phyloP scores from a whole-genome alignment of 2,113 vertebrate species.

The Odontesthes bonariensis region DNA sequence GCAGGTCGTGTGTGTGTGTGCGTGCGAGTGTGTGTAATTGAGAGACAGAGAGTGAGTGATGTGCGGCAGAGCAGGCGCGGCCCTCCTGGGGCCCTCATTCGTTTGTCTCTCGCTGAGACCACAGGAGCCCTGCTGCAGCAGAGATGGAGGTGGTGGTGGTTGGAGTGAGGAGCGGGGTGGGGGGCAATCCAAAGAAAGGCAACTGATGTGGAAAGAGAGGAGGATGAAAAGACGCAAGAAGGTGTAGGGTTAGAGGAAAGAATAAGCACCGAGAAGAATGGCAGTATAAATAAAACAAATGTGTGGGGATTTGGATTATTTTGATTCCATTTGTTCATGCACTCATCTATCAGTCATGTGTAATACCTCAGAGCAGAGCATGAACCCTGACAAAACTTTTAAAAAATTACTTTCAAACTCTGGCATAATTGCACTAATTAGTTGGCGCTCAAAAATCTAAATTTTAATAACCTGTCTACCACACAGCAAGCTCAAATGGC shows the following conservation, averaged over 20 bases:
- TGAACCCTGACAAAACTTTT: slow-evolving; percentile 46
- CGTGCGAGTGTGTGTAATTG: slow-evolving; percentile 56
- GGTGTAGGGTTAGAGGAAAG: slow-evolving; percentile 23
- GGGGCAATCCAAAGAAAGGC: slow-evolving; percentile 54
- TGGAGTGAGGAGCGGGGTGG: slow-evolving; percentile 23
- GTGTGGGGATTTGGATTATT: slow-evolving; percentile 28
- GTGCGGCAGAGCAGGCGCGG: slow-evolving; percentile 70
- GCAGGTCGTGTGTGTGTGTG: slow-evolving; percentile 86
- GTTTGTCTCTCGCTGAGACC: slow-evolving; percentile 78
- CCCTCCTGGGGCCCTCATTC: slow-evolving; percentile 80
- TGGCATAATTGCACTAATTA: slow-evolving; percentile 75
- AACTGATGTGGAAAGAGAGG: slow-evolving; percentile 63
- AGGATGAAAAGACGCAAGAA: slow-evolving; percentile 48
- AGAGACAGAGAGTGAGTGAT: slow-evolving; percentile 67
- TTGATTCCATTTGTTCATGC: slow-evolving; percentile 27
- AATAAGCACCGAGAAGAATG: slow-evolving; percentile 36
- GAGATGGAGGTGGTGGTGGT: slow-evolving; percentile 60
- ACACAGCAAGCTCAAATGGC: slow-evolving; percentile 53
- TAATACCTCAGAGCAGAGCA: slow-evolving; percentile 20
- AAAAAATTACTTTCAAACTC: slow-evolving; percentile 36
- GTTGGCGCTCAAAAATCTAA: slow-evolving; percentile 57
- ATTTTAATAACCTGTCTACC: slow-evolving; percentile 66
- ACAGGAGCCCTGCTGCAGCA: slow-evolving; percentile 74
- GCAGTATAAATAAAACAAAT: slow-evolving; percentile 17
- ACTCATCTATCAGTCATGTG: slow-evolving; percentile 44